These are phyloP conservation scores for Athetis lepigone DNA, from an alignment of 2,888 invertebrate species.

Conservation along the genomic window DNA sequence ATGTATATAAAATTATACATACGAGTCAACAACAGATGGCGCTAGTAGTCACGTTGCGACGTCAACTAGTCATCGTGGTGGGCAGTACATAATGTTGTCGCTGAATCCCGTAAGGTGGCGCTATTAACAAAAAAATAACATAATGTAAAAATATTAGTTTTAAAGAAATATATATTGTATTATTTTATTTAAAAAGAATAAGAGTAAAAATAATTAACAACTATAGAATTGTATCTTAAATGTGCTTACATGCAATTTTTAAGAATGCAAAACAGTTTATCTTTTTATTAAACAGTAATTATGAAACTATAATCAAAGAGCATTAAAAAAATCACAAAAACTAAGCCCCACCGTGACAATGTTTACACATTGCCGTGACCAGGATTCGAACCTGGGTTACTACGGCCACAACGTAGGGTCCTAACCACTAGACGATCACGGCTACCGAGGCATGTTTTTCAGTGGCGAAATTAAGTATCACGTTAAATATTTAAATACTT, in stretches of 20 bases:
- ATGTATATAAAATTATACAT: no score
- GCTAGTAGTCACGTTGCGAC: conserved; percentile 11
- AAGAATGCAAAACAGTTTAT: no score
- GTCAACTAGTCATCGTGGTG: background rate
- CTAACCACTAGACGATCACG: conserved; percentile 94
- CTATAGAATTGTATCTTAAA: no score
- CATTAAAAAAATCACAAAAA: conserved; percentile 60
- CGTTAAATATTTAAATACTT: background rate
- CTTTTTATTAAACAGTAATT: no score
- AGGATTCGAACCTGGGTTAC: conserved; percentile 95
- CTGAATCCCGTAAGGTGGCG: conserved; percentile 24
- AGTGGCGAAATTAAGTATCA: conserved; percentile 57
- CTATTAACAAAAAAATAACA: background rate
- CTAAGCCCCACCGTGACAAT: conserved; percentile 85
- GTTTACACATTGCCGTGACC: conserved; percentile 87
- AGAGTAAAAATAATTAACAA: no score
- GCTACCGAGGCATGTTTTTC: conserved; percentile 69
- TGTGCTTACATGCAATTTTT: no score
- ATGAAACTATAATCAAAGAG: no score
- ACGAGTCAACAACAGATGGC: conserved; percentile 33
- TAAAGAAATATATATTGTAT: background rate
- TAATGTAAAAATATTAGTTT: no score
- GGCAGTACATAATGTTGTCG: conserved; percentile 2
- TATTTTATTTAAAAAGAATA: background rate
- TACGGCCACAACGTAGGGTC: conserved; percentile 95